phyloP scores from a whole-genome alignment of 2,888 invertebrate genomes.

The Norana najaformis region DNA sequence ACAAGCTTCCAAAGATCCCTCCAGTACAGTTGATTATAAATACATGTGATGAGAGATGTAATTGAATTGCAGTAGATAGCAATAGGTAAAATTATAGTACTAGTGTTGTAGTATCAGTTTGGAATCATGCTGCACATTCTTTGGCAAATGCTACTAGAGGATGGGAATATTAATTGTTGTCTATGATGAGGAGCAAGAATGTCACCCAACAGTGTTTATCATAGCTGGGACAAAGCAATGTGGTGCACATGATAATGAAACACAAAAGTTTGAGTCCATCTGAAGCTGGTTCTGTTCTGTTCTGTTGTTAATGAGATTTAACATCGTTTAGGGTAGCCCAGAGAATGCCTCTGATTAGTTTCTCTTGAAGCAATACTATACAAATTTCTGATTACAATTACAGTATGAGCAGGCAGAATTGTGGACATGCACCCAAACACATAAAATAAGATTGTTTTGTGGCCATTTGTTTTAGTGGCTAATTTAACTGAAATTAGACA shows the following conservation, averaged over 20 bases:
- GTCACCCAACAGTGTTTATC: neutral
- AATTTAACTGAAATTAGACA: neutral
- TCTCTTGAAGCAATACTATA: too few relatives aligned
- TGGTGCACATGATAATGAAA: neutral
- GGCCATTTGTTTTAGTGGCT: neutral
- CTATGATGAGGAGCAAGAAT: neutral
- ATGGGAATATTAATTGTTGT: neutral
- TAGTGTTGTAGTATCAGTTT: neutral
- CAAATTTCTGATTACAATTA: too few relatives aligned
- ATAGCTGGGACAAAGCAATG: neutral
- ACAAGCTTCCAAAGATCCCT: neutral
- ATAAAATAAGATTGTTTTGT: conserved; percentile 4
- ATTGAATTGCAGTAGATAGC: conserved; percentile 1
- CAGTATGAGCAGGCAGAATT: neutral
- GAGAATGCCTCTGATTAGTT: too few relatives aligned
- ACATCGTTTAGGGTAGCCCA: too few relatives aligned
- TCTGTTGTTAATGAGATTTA: too few relatives aligned
- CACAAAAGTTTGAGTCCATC: neutral
- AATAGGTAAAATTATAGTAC: conserved; percentile 13
- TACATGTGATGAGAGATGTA: neutral
- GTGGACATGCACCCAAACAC: neutral
- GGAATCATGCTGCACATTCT: neutral
- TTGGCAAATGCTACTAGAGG: neutral
- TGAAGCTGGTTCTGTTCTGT: too few relatives aligned
- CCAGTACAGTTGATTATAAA: too few relatives aligned